Base-by-base conservation (phyloP, 2,113 vertebrate genomes). In the Pluvianellus socialis region DNA sequence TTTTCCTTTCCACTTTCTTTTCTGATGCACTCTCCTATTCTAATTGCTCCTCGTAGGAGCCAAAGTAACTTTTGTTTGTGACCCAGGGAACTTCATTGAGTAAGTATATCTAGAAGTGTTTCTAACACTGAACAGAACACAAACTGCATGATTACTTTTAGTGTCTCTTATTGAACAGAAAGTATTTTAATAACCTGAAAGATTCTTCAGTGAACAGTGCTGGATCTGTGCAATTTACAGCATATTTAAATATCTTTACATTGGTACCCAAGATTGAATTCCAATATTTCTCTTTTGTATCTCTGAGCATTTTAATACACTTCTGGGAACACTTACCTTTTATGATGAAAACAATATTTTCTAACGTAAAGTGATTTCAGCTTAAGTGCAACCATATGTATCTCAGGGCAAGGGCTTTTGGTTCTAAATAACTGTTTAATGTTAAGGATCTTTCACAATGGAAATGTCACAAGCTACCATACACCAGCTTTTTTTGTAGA, bases 121-220 rank as follows among this genome's bases (percentile, higher is more conserved):
- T 88, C 68, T 86, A 77, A 98, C 59, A 58, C 68, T 89, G 96
- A 98, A 92, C 97, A 98, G 97, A 93, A 76, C 77, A 73, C 42
- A 88, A 79, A 94, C 86, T 21, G 44, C 45, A 58, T 55, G 86
- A 96, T 90, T 95, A 91, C 90, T 96, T 97, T 86, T 52, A 90
- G 81, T 79, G 59, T 92, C 71, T 91, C 86, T 95, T 88, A 95
- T 47, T 97, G 92, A 94, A 42, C 38, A 74, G 81, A 97, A 97
- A 88, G 96, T 96, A 98, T 96, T 97, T 98, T 96, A 97, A 98
- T 97, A 96, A 98, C 75, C 76, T 95, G 83, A 98, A 98, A 96
- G 88, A 87, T 87, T 94, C 94, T 97, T 96, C 96, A 87, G 79
- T 95, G 94, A 86, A 89, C 95, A 79, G 47, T 79, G 84, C 93